Evolutionary conservation across 2,113 vertebrate genomes (phyloP).

Genomic region (Corythaixoides concolor): DNA sequence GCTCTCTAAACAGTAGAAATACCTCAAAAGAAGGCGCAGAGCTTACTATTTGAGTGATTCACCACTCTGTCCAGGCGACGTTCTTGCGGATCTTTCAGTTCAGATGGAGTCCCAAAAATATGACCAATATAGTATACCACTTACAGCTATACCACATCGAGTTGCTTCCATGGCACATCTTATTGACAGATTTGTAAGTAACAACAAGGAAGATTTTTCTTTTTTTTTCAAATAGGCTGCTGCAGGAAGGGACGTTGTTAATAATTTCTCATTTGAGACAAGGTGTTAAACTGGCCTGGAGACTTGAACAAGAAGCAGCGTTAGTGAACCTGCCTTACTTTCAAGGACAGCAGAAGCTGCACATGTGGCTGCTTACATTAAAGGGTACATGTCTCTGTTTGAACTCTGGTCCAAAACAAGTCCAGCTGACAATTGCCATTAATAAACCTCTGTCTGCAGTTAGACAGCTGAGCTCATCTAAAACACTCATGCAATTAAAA

Average conservation of each 20-base stretch:
- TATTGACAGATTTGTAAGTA: background rate
- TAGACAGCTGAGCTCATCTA: conserved; percentile 30
- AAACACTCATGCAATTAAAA: background rate
- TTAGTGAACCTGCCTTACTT: background rate
- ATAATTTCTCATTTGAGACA: background rate
- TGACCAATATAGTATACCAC: background rate
- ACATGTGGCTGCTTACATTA: background rate
- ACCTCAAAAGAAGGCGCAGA: background rate
- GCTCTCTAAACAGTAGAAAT: background rate
- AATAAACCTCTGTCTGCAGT: conserved; percentile 12
- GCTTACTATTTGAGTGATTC: background rate
- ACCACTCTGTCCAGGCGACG: background rate
- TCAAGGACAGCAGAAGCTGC: background rate
- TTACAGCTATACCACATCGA: background rate
- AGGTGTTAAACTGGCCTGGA: background rate
- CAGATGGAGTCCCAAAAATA: background rate
- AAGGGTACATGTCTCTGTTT: background rate
- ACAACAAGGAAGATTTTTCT: background rate
- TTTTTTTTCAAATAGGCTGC: background rate
- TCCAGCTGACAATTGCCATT: background rate
- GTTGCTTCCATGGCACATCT: background rate
- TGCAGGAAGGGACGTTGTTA: background rate
- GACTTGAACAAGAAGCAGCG: background rate
- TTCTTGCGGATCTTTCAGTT: background rate
- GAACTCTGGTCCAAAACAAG: conserved; percentile 2